A percentile compares a stretch with the other conserved stretches of the same genome.
These are phyloP conservation scores for Streptopelia turtur DNA, from an alignment of 2,797 vertebrate genomes.

Conservation along the genomic window DNA sequence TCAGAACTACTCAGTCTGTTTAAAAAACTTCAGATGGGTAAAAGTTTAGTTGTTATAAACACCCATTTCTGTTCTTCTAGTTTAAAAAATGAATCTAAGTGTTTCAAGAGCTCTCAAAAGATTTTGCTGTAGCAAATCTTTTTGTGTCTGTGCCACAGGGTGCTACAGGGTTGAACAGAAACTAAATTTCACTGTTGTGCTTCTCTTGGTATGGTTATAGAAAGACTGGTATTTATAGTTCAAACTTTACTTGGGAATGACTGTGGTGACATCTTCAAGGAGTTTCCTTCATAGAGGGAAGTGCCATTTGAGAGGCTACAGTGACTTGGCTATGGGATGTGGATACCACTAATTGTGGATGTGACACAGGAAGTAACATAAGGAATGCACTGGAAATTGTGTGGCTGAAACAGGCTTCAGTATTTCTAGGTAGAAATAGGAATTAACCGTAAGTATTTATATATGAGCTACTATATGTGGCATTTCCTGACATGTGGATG, in stretches of 20 bases:
- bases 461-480: background rate
- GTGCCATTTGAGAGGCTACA: background rate
- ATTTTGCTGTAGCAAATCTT: background rate
- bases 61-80: background rate
- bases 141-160: background rate
- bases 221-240: background rate
- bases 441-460: background rate
- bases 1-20: background rate
- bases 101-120: background rate
- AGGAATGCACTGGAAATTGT: background rate
- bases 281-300: background rate
- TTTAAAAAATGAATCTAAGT: background rate
- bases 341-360: background rate
- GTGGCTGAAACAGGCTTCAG: background rate
- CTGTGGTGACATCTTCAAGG: background rate
- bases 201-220: background rate
- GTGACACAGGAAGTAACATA: background rate
- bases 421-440: background rate
- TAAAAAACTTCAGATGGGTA: background rate
- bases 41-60: background rate
- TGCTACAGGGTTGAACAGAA: background rate
- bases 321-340: background rate
- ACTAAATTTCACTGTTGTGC: background rate
- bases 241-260: background rate
- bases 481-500: slow-evolving; percentile 23